Evolutionary conservation across 2,113 vertebrate species (phyloP).

Genomic region (Tachysurus fulvidraco): DNA sequence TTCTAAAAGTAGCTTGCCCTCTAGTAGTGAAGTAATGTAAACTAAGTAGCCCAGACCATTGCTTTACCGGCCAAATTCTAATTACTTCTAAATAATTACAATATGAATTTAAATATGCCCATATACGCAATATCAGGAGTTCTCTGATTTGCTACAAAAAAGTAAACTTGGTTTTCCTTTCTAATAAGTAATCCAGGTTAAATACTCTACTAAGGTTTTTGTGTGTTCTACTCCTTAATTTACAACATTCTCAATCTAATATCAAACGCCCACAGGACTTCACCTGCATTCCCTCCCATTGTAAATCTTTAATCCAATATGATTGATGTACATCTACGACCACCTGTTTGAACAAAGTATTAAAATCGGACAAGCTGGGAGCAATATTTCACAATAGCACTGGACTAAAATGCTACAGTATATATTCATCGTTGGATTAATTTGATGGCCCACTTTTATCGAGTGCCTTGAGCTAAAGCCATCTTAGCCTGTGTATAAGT

Average conservation of each 20-base stretch:
- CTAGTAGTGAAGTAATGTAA: not conserved
- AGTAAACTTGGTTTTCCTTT: not conserved
- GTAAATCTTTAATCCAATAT: not conserved
- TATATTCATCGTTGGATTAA: not conserved
- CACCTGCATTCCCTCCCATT: not conserved
- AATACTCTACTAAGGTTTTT: not conserved
- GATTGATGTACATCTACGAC: not conserved
- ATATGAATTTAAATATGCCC: too few species aligned
- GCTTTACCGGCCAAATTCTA: too few species aligned
- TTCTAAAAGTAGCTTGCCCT: not conserved
- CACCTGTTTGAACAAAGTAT: not conserved
- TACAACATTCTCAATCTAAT: not conserved
- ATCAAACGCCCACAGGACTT: not conserved
- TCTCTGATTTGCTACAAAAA: too few species aligned
- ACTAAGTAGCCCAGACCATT: too few species aligned
- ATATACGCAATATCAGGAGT: too few species aligned
- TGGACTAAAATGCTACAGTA: not conserved
- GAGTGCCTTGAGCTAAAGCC: not conserved
- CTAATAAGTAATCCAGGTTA: not conserved
- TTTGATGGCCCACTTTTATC: not conserved
- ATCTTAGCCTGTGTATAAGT: not conserved
- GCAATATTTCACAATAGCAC: not conserved
- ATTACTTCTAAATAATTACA: too few species aligned
- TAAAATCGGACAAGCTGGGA: not conserved
- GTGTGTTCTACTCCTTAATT: not conserved